These are phyloP conservation scores for Dasysyrphus tricinctus DNA, from an alignment of 2,888 invertebrate genomes.

Conservation along the genomic window DNA sequence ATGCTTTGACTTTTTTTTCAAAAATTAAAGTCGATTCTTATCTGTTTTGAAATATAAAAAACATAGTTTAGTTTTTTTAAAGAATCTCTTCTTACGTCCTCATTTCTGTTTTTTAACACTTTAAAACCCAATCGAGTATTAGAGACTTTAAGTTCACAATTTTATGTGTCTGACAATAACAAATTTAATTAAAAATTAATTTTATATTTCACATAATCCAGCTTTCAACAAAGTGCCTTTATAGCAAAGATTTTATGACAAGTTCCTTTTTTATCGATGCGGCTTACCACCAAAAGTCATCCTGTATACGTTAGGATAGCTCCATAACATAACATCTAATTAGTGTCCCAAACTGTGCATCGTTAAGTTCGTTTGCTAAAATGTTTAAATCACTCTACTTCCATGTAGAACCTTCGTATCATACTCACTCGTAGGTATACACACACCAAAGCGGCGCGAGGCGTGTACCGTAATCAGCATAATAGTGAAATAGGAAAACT, in stretches of 20 bases:
- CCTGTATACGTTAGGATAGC: background rate
- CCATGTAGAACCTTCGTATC: background rate
- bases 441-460: background rate
- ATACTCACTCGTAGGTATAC: background rate
- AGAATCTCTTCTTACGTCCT: no score
- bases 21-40: no score
- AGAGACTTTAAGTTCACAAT: no score
- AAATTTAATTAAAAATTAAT: no score
- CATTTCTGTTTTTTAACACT: no score
- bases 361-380: slow-evolving; percentile 38
- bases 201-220: no score
- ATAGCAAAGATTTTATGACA: slow-evolving; percentile 1
- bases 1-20: no score
- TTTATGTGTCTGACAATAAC: no score
- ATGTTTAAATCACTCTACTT: slow-evolving; percentile 25
- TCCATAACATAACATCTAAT: slow-evolving; percentile 17
- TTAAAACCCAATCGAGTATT: no score
- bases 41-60: no score
- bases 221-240: background rate
- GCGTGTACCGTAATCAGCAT: slow-evolving; percentile 43
- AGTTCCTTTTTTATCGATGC: slow-evolving; percentile 16
- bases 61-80: no score
- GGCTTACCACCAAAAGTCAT: slow-evolving; percentile 14
- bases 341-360: slow-evolving; percentile 35
- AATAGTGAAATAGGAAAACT: slow-evolving; percentile 59